Base-by-base conservation (phyloP, 2,113 vertebrate species). In the Chloropsis hardwickii region DNA sequence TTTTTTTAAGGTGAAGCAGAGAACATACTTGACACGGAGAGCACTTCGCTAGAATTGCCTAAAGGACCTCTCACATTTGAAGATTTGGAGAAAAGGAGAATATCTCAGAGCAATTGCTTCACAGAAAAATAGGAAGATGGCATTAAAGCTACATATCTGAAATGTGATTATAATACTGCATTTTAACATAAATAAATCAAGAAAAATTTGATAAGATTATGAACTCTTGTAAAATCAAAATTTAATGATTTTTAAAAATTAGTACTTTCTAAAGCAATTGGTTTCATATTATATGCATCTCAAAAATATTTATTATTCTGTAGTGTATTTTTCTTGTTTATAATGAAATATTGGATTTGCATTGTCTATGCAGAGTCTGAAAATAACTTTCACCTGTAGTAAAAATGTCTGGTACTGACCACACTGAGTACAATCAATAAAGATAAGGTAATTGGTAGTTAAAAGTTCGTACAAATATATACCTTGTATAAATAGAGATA, bases 71-170 rank as follows among this genome's bases (percentile, higher is more conserved):
- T 99, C 12, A 99, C 98, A 29, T 99, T 98, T 31, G 98, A 99
- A 80, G 97, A 96, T 94, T 96, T 99, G 78, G 99, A 99, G 97
- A 99, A 99, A 95, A 97, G 97, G 25, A 98, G 99, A 35, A 95
- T 95, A 69, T 98, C 98, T 73, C 97, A 97, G 90, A 98, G 93
- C 87, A 97, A 92, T 86, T 96, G 98, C 85, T 97, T 98, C 48
- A 66, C 89, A 69, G 98, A 99, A 84, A 99, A 99, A 96, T 99
- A 95, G 40, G 29, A 65, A 50, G 14, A 56, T 81, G 9, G 24
- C 88, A 33, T 76, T 51, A 33, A 76, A 90, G 12, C 11, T 70
- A 25, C 17, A 28, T 72, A 45, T 54, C 64, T 39, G 67, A 73
- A 91, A 78, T 53, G 71, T 76, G 45, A 40, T 71, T 92, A n/a